phyloP scores from a whole-genome alignment of 2,888 invertebrate species.

The Caenorhabditis sp. region DNA sequence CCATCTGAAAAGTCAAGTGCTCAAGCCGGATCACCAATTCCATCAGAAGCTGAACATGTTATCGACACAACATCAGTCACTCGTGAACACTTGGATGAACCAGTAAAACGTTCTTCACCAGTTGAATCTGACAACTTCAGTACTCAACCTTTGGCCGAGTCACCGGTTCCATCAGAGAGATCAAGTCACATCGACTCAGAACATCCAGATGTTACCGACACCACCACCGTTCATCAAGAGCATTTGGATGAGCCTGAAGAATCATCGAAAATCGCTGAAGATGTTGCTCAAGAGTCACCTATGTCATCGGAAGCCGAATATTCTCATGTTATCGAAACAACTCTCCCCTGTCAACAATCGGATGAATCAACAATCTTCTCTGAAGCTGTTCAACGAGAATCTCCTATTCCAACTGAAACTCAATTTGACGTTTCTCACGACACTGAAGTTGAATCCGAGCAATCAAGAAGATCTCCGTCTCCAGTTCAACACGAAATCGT shows the following conservation, averaged over 20 bases:
- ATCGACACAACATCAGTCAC: constrained; percentile 18
- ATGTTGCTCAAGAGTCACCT: not conserved
- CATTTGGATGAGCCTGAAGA: constrained; percentile 14
- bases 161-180: not conserved
- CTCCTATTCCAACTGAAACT: too few species aligned
- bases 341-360: constrained; percentile 11
- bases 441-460: not conserved
- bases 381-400: too few species aligned
- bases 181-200: not conserved
- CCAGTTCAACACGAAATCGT: not conserved
- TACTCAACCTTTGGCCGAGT: too few species aligned
- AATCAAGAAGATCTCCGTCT: not conserved
- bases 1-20: not conserved
- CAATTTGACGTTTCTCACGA: too few species aligned
- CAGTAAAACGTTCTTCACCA: too few species aligned
- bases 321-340: constrained; percentile 18
- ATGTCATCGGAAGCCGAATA: not conserved
- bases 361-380: constrained; percentile 11
- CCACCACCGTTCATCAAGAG: constrained; percentile 12
- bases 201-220: constrained; percentile 9
- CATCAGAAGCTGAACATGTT: constrained; percentile 5
- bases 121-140: constrained; percentile 17
- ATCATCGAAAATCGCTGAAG: not conserved
- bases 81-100: constrained; percentile 12
- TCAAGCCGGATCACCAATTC: not conserved